A percentile compares a stretch with the other conserved stretches of the same genome.
These are phyloP conservation scores for Pterostichus madidus DNA, from an alignment of 2,888 invertebrate species.

Conservation along the genomic window DNA sequence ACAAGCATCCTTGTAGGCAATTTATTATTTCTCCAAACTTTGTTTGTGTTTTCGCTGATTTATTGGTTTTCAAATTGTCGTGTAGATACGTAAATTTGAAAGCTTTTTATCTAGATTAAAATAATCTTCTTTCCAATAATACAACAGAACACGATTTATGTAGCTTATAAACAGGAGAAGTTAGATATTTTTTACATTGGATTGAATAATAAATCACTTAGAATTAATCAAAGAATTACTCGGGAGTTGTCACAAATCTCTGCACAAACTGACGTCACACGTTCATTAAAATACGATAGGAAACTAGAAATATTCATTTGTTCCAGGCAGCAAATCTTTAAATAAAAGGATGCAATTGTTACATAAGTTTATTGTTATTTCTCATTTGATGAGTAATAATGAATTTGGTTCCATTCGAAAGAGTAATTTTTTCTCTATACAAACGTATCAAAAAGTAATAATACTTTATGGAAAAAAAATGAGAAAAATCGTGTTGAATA, in stretches of 20 bases:
- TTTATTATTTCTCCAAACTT: conserved; percentile 42
- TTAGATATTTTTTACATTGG: conserved; percentile 10
- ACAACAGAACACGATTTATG: conserved; percentile 43
- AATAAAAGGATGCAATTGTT: too few species aligned
- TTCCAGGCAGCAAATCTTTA: neutral
- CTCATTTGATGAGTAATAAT: too few species aligned
- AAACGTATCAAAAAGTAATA: too few species aligned
- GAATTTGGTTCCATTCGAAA: too few species aligned
- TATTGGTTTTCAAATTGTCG: conserved; percentile 42
- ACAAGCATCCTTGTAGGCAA: conserved; percentile 19
- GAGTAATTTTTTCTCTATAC: too few species aligned
- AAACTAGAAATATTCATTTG: neutral
- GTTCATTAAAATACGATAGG: neutral
- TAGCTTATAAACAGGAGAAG: conserved; percentile 41
- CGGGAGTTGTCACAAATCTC: neutral
- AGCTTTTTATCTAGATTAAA: conserved; percentile 45
- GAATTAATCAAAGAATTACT: conserved; percentile 12
- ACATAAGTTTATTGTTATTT: too few species aligned
- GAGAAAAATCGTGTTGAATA: too few species aligned
- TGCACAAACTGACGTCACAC: neutral
- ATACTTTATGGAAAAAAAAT: too few species aligned
- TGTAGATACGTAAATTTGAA: conserved; percentile 44
- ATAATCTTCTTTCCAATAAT: conserved; percentile 41
- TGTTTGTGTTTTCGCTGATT: conserved; percentile 34
- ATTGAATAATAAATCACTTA: conserved; percentile 26